Conservation (phyloP, 2,113 vertebrate species). For the Pseudorectes ferrugineus region DNA sequence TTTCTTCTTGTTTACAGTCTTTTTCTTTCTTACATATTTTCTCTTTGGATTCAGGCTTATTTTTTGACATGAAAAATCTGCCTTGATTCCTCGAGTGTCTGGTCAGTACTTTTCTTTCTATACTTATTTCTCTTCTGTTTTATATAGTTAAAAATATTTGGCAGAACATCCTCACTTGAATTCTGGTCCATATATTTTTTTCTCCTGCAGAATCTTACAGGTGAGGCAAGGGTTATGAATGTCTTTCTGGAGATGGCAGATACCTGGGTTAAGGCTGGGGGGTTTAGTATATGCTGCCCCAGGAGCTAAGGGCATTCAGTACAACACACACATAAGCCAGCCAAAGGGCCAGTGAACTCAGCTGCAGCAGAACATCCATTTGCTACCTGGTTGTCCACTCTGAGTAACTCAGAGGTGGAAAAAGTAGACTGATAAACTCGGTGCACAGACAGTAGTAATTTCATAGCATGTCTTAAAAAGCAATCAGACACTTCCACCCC, state of each 20-base stretch:
- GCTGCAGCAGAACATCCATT: not conserved
- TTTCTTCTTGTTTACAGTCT: not conserved
- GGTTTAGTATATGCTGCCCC: not conserved
- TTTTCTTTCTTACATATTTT: not conserved
- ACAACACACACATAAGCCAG: not conserved
- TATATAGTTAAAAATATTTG: not conserved
- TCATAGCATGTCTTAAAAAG: not conserved
- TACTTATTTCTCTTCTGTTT: not conserved
- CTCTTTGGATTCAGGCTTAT: not conserved
- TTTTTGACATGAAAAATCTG: not conserved
- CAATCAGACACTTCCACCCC: not conserved
- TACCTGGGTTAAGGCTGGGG: not conserved
- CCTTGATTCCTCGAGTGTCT: not conserved
- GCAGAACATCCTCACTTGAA: not conserved
- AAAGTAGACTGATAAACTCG: constrained; percentile 5
- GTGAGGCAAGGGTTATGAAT: not conserved
- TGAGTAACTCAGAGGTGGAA: not conserved
- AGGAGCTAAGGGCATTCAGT: not conserved
- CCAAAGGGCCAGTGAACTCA: not conserved
- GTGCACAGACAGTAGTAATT: not conserved
- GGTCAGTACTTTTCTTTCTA: not conserved
- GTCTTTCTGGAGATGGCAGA: not conserved
- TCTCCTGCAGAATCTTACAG: not conserved
- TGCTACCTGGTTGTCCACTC: not conserved
- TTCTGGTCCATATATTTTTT: not conserved